phyloP scores from a whole-genome alignment of 2,888 invertebrate species.

The Macrosiphum euphorbiae region DNA sequence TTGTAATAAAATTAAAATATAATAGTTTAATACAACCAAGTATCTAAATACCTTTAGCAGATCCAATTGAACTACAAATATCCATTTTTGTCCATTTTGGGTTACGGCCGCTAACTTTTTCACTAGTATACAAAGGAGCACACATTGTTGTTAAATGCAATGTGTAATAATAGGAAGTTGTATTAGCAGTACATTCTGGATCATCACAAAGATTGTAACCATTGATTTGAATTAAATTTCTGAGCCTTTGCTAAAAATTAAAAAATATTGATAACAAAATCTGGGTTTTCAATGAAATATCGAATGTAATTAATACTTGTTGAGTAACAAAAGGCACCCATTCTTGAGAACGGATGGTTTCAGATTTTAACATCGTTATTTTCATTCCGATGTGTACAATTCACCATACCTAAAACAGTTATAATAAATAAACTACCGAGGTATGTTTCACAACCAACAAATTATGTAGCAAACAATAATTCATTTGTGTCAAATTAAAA shows the following conservation, averaged over 20 bases:
- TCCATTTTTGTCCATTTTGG: conserved; percentile 88
- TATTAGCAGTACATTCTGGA: conserved; percentile 72
- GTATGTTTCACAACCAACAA: neutral
- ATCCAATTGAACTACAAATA: conserved; percentile 69
- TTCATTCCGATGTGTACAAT: neutral
- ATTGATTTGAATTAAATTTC: conserved; percentile 83
- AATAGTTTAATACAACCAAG: neutral
- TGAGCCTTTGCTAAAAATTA: conserved; percentile 76
- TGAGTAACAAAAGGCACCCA: conserved; percentile 88
- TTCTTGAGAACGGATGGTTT: conserved; percentile 78
- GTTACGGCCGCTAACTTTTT: conserved; percentile 79
- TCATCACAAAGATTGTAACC: conserved; percentile 74
- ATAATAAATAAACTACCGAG: neutral
- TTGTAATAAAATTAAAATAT: neutral
- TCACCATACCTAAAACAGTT: conserved; percentile 38
- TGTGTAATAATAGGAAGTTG: conserved; percentile 81
- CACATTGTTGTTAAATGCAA: conserved; percentile 85
- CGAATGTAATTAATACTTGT: conserved; percentile 75
- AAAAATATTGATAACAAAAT: neutral
- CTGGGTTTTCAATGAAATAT: neutral
- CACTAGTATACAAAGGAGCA: conserved; percentile 87
- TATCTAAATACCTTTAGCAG: conserved; percentile 68
- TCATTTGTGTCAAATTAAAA: neutral
- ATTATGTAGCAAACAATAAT: neutral
- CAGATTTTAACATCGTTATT: conserved; percentile 67